These are phyloP conservation scores for Furnarius figulus DNA, from an alignment of 2,113 vertebrate species.

Conservation along the genomic window DNA sequence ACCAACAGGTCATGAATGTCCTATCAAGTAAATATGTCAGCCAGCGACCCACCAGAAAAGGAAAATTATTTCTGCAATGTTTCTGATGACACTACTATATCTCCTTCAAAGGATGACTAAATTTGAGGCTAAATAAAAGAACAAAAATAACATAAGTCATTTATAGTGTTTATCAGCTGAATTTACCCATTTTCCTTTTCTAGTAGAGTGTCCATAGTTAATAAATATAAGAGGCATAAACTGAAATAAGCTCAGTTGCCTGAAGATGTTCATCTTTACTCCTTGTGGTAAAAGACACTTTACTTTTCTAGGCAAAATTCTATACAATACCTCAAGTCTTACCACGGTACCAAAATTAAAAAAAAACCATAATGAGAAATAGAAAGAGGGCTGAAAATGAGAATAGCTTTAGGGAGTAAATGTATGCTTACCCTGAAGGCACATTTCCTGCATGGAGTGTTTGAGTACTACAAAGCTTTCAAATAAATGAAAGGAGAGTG, in stretches of 20 bases:
- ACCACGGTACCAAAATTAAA: slow-evolving; percentile 6
- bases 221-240: background rate
- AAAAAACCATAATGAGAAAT: background rate
- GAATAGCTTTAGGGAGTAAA: background rate
- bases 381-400: background rate
- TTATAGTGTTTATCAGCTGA: slow-evolving; percentile 1
- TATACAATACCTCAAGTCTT: background rate
- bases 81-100: background rate
- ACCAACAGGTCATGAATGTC: background rate
- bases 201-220: background rate
- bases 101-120: background rate
- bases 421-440: background rate
- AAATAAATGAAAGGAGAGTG: background rate
- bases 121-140: slow-evolving; percentile 7
- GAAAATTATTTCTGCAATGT: background rate
- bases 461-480: slow-evolving; percentile 2
- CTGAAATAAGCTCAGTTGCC: background rate
- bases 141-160: background rate
- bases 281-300: background rate
- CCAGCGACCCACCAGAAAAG: slow-evolving; percentile 16
- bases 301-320: slow-evolving; percentile 7
- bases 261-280: background rate
- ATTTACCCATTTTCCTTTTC: background rate
- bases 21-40: background rate
- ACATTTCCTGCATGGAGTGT: background rate